Percentiles rank a stretch among this genome's conserved stretches.
These are phyloP conservation scores for Pantherophis vulpinus DNA, from an alignment of 2,797 vertebrate species.

Conservation along the genomic window DNA sequence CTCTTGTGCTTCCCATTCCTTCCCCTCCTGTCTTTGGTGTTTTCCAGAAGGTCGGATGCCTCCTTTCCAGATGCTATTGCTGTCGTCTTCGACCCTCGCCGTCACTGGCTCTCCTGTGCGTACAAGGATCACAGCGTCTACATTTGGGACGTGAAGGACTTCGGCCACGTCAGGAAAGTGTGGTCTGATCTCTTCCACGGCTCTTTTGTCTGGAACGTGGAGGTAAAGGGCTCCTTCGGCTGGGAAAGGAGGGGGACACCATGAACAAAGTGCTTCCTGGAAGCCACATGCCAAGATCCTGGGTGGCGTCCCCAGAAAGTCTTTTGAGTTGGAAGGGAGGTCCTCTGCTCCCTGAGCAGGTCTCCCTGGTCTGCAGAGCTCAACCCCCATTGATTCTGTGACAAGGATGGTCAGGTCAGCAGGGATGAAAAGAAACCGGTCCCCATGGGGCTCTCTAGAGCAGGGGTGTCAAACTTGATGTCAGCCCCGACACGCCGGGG, in stretches of 20 bases:
- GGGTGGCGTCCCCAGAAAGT: too few relatives aligned
- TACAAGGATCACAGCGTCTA: constrained; percentile 91
- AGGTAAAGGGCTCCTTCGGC: constrained; percentile 69
- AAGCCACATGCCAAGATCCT: background rate
- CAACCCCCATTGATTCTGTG: background rate
- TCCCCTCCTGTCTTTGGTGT: background rate
- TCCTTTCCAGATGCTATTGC: constrained; percentile 80
- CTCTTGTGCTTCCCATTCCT: background rate
- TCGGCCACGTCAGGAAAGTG: constrained; percentile 70
- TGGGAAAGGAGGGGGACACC: too few relatives aligned
- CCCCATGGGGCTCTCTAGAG: too few relatives aligned
- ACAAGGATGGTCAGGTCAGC: too few relatives aligned
- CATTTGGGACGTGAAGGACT: constrained; percentile 80
- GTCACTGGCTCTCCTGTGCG: constrained; percentile 77
- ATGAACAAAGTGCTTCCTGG: too few relatives aligned
- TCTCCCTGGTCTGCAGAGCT: background rate
- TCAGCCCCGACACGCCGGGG: too few relatives aligned
- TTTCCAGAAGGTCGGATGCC: constrained; percentile 57
- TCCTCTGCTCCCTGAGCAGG: background rate
- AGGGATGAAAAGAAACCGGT: background rate
- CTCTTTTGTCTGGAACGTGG: constrained; percentile 82
- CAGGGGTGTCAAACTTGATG: too few relatives aligned
- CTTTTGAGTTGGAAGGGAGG: background rate
- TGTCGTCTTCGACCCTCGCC: constrained; percentile 75
- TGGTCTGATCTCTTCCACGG: constrained; percentile 89